phyloP scores from a whole-genome alignment of 2,113 vertebrate genomes.

The Anser brachyrhynchus region DNA sequence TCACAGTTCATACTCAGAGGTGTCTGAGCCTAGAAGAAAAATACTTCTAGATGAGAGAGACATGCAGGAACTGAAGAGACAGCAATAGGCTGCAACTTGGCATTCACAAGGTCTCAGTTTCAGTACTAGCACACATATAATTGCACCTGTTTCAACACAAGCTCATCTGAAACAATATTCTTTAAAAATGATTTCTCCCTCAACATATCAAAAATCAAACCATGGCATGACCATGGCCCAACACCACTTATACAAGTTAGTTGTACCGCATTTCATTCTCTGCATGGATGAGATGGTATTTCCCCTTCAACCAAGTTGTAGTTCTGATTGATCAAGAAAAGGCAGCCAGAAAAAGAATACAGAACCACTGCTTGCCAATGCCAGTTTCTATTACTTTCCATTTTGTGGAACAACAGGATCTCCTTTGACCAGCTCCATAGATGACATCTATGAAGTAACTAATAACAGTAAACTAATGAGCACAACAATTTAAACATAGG shows the following conservation, averaged over 20 bases:
- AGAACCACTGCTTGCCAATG: neutral
- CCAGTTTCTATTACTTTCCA: neutral
- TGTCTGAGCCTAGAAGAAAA: neutral
- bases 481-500: neutral
- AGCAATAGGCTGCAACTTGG: neutral
- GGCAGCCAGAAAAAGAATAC: neutral
- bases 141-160: neutral
- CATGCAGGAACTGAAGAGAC: neutral
- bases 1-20: neutral
- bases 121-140: accelerated
- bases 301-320: neutral
- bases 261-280: neutral
- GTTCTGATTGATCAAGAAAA: neutral
- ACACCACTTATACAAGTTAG: neutral
- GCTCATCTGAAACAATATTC: neutral
- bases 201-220: neutral
- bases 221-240: neutral
- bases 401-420: neutral
- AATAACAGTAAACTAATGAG: neutral
- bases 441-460: neutral
- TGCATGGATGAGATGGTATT: neutral
- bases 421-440: neutral
- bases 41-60: neutral
- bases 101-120: neutral
- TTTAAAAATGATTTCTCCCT: neutral